A percentile compares a stretch with the other conserved stretches of the same genome.
Conservation (phyloP, 1,140 invertebrate genomes). For the Megalonaias nervosa region DNA sequence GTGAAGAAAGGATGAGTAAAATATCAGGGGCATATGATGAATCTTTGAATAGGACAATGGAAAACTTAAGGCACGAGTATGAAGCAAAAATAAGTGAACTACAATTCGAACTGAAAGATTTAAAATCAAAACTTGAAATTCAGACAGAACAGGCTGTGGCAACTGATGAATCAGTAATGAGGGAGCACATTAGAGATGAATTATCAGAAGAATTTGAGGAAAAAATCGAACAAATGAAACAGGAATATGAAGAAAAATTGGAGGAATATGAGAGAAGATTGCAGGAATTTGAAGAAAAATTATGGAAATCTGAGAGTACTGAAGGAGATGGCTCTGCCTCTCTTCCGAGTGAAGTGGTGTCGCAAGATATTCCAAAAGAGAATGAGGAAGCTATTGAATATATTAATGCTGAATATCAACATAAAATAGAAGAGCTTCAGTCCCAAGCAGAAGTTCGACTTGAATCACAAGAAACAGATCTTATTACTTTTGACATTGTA, state of each 20-base stretch:
- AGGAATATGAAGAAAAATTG: slow-evolving; percentile 36
- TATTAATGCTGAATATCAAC: no score
- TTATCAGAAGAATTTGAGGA: slow-evolving; percentile 31
- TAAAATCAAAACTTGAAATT: slow-evolving; percentile 15
- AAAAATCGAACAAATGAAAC: slow-evolving; percentile 26
- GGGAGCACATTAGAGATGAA: slow-evolving; percentile 21
- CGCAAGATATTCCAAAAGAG: no score
- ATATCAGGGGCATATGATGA: slow-evolving; percentile 31
- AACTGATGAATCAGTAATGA: slow-evolving; percentile 12
- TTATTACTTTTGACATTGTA: no score
- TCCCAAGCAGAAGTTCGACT: no score
- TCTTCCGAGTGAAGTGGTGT: no score
- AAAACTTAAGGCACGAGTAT: slow-evolving; percentile 30
- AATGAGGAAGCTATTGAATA: no score
- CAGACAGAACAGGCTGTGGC: slow-evolving; percentile 9
- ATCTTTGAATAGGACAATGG: slow-evolving; percentile 9
- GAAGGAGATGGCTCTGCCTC: no score
- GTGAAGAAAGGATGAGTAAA: slow-evolving; percentile 20
- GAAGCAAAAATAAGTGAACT: slow-evolving; percentile 41
- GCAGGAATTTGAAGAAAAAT: slow-evolving; percentile 21
- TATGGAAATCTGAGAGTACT: no score
- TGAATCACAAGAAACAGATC: no score
- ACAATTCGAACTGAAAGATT: slow-evolving; percentile 15
- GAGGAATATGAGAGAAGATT: slow-evolving; percentile 8
- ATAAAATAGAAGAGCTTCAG: no score